phyloP scores from a whole-genome alignment of 2,113 vertebrate species.

The Dinomys branickii region DNA sequence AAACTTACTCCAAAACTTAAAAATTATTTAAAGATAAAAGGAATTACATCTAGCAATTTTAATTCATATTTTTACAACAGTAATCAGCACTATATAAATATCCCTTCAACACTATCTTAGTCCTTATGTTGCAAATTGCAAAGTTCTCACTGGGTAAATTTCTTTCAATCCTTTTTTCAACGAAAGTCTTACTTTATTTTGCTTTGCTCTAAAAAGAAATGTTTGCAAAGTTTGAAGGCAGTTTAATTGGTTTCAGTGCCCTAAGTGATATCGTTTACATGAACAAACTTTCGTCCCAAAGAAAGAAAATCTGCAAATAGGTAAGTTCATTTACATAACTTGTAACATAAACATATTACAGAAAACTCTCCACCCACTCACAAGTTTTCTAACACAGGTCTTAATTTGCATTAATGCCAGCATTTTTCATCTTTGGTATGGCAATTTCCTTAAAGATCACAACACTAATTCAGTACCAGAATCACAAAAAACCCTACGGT shows the following conservation, averaged over 20 bases:
- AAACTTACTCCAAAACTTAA: neutral
- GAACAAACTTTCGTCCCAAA: neutral
- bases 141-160: neutral
- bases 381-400: neutral
- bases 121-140: neutral
- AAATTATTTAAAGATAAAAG: neutral
- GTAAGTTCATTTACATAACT: neutral
- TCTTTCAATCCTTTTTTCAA: neutral
- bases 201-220: constrained; percentile 20
- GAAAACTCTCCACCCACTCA: neutral
- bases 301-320: neutral
- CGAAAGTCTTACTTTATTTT: constrained; percentile 14
- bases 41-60: constrained; percentile 35
- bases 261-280: neutral
- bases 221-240: neutral
- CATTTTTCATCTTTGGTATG: neutral
- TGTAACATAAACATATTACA: neutral
- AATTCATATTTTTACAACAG: neutral
- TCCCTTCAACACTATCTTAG: neutral
- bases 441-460: neutral
- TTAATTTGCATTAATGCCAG: neutral
- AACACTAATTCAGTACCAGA: neutral
- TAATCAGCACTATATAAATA: neutral
- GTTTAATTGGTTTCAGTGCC: neutral
- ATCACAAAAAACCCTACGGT: neutral